Evolutionary conservation across 2,113 vertebrate genomes (phyloP).

Genomic region (Rhynchopsitta pachyrhyncha): DNA sequence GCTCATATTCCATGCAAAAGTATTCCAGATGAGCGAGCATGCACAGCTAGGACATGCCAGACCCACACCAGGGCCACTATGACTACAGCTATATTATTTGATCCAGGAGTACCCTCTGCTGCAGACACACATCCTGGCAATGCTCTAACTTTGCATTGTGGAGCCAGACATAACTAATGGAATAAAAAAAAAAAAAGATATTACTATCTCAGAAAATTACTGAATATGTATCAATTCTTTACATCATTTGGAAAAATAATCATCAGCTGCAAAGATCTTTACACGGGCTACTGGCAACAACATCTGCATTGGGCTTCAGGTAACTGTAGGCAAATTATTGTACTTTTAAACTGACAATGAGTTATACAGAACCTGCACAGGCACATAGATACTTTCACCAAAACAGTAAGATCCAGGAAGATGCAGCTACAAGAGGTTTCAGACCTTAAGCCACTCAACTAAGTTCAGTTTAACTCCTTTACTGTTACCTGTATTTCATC

Average conservation of each 20-base stretch:
- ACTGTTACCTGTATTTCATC: not conserved
- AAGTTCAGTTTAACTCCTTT: not conserved
- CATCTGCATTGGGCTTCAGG: not conserved
- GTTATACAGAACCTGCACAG: not conserved
- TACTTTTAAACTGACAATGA: not conserved
- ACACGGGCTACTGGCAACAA: not conserved
- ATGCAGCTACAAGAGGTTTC: not conserved
- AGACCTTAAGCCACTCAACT: not conserved
- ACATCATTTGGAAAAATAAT: not conserved
- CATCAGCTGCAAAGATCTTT: not conserved
- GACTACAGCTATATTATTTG: not conserved
- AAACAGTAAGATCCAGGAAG: not conserved
- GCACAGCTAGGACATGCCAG: not conserved
- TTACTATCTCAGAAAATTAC: not conserved
- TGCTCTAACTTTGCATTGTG: fast-evolving
- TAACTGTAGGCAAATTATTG: not conserved
- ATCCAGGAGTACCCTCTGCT: not conserved
- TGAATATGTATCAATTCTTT: not conserved
- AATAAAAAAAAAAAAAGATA: not conserved
- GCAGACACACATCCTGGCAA: not conserved
- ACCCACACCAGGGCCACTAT: not conserved
- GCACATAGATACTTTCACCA: not conserved
- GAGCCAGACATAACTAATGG: not conserved
- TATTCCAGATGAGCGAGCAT: not conserved
- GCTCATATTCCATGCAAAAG: not conserved